A percentile compares a stretch with the other conserved stretches of the same genome.
phyloP scores from a whole-genome alignment of 2,888 invertebrate genomes.

The Philereme transversata region DNA sequence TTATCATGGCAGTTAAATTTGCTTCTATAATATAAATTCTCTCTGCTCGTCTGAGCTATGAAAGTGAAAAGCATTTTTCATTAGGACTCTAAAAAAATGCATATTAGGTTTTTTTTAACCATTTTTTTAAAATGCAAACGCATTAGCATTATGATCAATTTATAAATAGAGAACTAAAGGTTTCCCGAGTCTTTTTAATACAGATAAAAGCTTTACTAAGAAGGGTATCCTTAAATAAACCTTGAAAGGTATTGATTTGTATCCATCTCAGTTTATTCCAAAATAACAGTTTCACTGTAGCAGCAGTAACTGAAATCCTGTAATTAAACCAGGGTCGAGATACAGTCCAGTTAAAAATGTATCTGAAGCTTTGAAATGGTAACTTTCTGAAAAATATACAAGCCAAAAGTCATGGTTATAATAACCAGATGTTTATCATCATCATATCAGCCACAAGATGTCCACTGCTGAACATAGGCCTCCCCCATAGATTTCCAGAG shows the following conservation, averaged over 20 bases:
- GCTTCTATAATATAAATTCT: slow-evolving; percentile 9
- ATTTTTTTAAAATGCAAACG: background rate
- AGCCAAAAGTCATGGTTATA: background rate
- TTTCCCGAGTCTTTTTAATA: slow-evolving; percentile 2
- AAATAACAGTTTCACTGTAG: slow-evolving; percentile 29
- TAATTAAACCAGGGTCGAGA: slow-evolving; percentile 48
- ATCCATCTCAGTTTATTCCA: slow-evolving; percentile 19
- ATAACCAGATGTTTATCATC: background rate
- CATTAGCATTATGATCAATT: background rate
- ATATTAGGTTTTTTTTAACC: slow-evolving; percentile 12
- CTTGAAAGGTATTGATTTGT: background rate
- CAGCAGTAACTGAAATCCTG: slow-evolving; percentile 38
- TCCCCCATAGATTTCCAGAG: too few relatives aligned
- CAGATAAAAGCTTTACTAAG: slow-evolving; percentile 9
- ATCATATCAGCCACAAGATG: too few relatives aligned
- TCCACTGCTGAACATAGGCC: too few relatives aligned
- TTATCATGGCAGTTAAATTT: slow-evolving; percentile 19
- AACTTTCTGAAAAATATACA: background rate
- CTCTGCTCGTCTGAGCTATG: background rate
- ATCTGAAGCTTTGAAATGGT: background rate
- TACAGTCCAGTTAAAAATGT: background rate
- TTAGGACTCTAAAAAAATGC: slow-evolving; percentile 10
- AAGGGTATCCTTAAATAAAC: slow-evolving; percentile 1
- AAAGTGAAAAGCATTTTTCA: too few relatives aligned
- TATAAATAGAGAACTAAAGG: slow-evolving; percentile 1